Evolutionary conservation across 2,113 vertebrate species (phyloP).

Genomic region (Oncorhynchus clarkii): DNA sequence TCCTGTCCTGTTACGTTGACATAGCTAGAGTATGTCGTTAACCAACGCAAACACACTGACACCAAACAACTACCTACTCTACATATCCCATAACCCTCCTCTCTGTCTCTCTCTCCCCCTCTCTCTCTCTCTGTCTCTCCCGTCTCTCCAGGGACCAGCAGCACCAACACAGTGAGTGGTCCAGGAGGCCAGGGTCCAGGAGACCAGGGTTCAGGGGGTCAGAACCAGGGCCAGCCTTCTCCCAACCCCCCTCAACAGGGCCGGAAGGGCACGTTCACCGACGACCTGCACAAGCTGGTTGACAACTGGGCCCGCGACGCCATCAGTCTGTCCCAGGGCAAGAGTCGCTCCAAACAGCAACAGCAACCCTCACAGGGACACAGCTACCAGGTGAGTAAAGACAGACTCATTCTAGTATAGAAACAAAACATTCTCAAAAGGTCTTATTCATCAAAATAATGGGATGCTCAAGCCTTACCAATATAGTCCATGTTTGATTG

Average conservation of each 20-base stretch:
- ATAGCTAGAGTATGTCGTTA: too few species aligned
- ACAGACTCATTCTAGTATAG: too few species aligned
- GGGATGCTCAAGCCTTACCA: too few species aligned
- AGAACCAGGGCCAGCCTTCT: constrained; percentile 78
- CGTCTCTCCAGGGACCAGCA: constrained; percentile 86
- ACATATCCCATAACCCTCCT: not conserved
- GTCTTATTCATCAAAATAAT: too few species aligned
- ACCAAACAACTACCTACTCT: not conserved
- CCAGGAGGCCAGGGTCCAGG: constrained; percentile 71
- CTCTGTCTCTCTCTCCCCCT: not conserved
- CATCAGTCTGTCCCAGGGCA: constrained; percentile 93
- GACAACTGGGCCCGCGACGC: constrained; percentile 97
- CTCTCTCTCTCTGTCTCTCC: constrained; percentile 61
- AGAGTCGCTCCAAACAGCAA: constrained; percentile 82
- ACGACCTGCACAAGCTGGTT: constrained; percentile 95
- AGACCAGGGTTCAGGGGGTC: constrained; percentile 60
- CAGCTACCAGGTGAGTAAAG: constrained; percentile 79
- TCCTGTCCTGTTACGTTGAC: too few species aligned
- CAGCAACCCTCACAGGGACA: constrained; percentile 63
- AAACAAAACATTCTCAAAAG: too few species aligned
- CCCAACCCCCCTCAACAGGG: constrained; percentile 73
- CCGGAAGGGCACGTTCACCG: constrained; percentile 95
- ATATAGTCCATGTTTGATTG: too few species aligned
- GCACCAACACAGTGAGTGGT: constrained; percentile 86
- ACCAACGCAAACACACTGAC: too few species aligned